Conservation (phyloP, 2,113 vertebrate species). For the Lepus americanus region DNA sequence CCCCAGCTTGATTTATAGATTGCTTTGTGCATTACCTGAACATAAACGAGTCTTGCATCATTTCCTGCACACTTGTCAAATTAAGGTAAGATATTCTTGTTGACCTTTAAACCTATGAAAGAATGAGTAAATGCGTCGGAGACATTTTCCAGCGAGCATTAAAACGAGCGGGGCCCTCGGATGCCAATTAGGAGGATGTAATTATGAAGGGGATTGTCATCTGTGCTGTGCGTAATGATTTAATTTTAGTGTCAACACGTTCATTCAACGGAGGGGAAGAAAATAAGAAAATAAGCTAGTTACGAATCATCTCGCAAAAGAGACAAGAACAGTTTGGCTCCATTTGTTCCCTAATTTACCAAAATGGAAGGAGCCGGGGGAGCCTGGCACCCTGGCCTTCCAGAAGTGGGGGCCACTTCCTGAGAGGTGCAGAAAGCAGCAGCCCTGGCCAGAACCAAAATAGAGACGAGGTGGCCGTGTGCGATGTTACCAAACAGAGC, state of each 20-base stretch:
- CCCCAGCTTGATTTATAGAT: constrained; percentile 90
- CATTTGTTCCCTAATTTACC: constrained; percentile 86
- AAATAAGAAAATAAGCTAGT: constrained; percentile 84
- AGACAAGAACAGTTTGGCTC: constrained; percentile 84
- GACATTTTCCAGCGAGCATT: constrained; percentile 84
- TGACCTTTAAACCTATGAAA: constrained; percentile 89
- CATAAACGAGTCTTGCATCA: constrained; percentile 87
- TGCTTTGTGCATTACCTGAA: constrained; percentile 89
- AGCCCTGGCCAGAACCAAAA: constrained; percentile 69
- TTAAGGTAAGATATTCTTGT: constrained; percentile 90
- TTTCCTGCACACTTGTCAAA: constrained; percentile 88
- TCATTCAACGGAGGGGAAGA: constrained; percentile 77
- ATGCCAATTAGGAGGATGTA: constrained; percentile 88
- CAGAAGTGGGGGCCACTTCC: constrained; percentile 79
- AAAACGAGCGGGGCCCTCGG: constrained; percentile 80
- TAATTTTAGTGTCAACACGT: constrained; percentile 86
- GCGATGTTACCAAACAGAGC: constrained; percentile 70
- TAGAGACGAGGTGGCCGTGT: constrained; percentile 33
- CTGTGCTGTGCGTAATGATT: constrained; percentile 86
- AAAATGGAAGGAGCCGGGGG: constrained; percentile 78
- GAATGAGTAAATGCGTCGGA: constrained; percentile 76
- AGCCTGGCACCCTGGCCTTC: constrained; percentile 78
- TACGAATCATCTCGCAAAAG: constrained; percentile 78
- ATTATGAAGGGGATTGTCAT: constrained; percentile 84
- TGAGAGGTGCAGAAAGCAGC: constrained; percentile 70